These are phyloP conservation scores for Bombus superbus DNA, from an alignment of 1,140 invertebrate genomes.

Conservation along the genomic window DNA sequence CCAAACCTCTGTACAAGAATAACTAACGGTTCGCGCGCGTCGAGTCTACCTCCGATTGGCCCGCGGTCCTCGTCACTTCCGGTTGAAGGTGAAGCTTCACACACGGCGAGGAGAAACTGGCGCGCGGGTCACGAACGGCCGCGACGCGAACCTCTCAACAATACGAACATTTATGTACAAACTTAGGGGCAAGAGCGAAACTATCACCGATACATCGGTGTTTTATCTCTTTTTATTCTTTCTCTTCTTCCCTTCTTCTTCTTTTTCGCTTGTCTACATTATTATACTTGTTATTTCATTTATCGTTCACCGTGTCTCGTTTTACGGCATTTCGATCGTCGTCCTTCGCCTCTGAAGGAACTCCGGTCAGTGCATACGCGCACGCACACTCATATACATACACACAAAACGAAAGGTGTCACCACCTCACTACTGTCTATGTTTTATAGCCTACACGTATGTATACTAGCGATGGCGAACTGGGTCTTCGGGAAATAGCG, in stretches of 20 bases:
- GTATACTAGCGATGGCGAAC: conserved; percentile 56
- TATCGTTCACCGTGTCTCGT: not conserved
- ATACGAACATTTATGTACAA: conserved; percentile 72
- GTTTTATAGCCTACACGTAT: conserved; percentile 50
- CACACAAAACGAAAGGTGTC: conserved; percentile 53
- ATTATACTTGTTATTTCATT: not conserved
- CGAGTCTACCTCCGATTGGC: conserved; percentile 53
- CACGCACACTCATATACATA: not conserved
- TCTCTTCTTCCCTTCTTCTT: not conserved
- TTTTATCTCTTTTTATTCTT: not conserved
- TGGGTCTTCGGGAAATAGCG: conserved; percentile 54
- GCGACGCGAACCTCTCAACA: conserved; percentile 34
- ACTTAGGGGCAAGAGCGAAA: conserved; percentile 64
- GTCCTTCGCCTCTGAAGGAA: conserved; percentile 49
- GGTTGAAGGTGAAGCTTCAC: not conserved
- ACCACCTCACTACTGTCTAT: conserved; percentile 45
- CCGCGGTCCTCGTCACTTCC: not conserved
- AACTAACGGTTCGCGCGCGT: conserved; percentile 52
- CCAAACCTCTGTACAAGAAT: conserved; percentile 64
- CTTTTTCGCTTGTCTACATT: not conserved
- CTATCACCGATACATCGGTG: conserved; percentile 56
- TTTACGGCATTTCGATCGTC: not conserved
- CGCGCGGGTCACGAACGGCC: not conserved
- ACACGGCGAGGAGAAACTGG: not conserved
- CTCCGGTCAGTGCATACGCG: conserved; percentile 46